Evolutionary conservation across 2,888 invertebrate species (phyloP), one percentile per base, ranked within the genome.

Genomic region (Cenopis cana): DNA sequence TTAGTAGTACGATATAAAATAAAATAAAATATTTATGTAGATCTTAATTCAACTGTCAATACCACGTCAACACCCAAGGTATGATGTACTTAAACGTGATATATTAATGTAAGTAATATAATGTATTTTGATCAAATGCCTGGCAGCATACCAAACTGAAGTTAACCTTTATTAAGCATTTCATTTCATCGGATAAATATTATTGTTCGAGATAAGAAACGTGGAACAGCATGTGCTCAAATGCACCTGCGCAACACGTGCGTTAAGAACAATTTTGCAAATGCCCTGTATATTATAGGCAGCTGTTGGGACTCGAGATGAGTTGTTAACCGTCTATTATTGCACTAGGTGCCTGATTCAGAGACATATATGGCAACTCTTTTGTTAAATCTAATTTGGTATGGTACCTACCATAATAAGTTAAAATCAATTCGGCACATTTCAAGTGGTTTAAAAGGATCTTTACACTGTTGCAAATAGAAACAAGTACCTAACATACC

Each of bases 231-330:
- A 70, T 70, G 65, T 70, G 70, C 46, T 54, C 24, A 14, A 41
- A 54, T 66, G 65, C 70, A 70, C 70, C 70, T 70, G 70, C 69
- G 12, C 41, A 17, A 36, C 69, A 70, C 69, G 69, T 70, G 69
- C 52, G 65, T 59, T 69, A 38, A 52, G 24, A 33, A 69, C 24
- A 69, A 59, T 65, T 69, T 65, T 60, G 59, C 70, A 65, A 70
- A 64, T 57, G 36, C 41, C 41, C 29, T 41, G 52, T 50, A 69
- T 49, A 33, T 62, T 29, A 29, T 36, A 33, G 18, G 50, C 69
- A 69, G 57, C 64, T 69, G 69, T 50, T 18, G 17, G 10, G 50
- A 38, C 17, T 50, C 14, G 17, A 14, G 50, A 38, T 29, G 10
- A 50, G 46, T 17, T 20, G 12, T 50, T 61, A 41, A 38, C 36